Evolutionary conservation across 2,888 invertebrate genomes (phyloP), one percentile per base, ranked within the genome.

Genomic region (Hybos culiciformis): DNA sequence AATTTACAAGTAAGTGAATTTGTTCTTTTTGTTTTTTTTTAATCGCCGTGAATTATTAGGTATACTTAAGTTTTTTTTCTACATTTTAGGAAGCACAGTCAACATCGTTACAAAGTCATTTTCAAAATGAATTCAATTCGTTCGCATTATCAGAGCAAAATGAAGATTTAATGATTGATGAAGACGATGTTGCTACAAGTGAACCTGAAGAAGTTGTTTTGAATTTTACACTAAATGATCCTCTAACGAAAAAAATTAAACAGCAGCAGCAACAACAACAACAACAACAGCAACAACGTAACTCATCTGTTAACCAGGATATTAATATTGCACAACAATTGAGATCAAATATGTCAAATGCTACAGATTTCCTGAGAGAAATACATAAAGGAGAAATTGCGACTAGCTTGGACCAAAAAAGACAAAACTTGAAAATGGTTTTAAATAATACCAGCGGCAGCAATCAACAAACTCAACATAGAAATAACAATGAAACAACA

Each of bases 361-460:
- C 46, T 56, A 1, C 24, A 58, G 12, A 29, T 12, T 29, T 29
- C 12, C 12, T 29, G 12, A 29, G n/a, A 29, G n/a, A 29, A 29
- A 6, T 29, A n/a, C 8, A 29, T 26, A 26, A 6, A 5, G 29
- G n/a, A 32, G 8, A 5, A 37, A 41, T 18, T 36, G 14, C 19
- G 19, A 36, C 18, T n/a, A 48, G 34, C 26, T 29, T 48, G 18
- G 45, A 48, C 21, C 60, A 62, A 41, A 63, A 62, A 45, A 52
- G 59, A 3, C 54, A 54, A 11, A 61, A 61, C 50, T 51, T 62
- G 11, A 61, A 60, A 34, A 56, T 54, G 37, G 52, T 61, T 3
- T 39, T 63, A 21, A 59, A 52, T 38, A 59, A 58, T 26, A 46
- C 43, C 34, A 46, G 37, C n/a, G 15, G 39, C 12, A 29, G n/a